Conservation (phyloP, 1,140 invertebrate genomes). For the Cydia splendana region DNA sequence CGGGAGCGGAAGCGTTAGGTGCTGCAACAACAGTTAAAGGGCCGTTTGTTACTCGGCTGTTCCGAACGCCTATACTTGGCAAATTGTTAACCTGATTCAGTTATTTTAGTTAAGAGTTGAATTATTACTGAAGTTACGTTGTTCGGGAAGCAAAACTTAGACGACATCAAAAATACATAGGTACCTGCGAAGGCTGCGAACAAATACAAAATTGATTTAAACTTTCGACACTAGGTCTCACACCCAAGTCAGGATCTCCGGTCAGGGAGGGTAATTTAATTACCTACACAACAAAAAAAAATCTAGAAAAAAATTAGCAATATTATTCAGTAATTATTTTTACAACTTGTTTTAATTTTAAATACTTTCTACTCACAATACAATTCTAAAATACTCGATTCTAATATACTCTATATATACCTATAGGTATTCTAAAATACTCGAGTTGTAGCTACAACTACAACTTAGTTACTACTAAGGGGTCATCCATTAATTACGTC, state of each 20-base stretch:
- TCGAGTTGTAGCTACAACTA: too few species aligned
- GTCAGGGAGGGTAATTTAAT: not conserved
- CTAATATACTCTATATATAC: too few species aligned
- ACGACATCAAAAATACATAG: not conserved
- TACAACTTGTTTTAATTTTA: too few species aligned
- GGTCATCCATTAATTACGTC: too few species aligned
- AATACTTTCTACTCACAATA: too few species aligned
- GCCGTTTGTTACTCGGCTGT: constrained; percentile 56
- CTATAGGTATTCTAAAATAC: too few species aligned
- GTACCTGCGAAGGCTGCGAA: too few species aligned
- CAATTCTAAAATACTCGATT: too few species aligned
- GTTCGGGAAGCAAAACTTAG: not conserved
- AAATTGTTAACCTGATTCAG: constrained; percentile 26
- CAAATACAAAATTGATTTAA: not conserved
- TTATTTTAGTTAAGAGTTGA: not conserved
- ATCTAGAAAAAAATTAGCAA: too few species aligned
- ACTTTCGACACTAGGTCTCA: not conserved
- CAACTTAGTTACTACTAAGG: too few species aligned
- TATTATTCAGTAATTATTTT: too few species aligned
- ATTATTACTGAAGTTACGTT: not conserved
- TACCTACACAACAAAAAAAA: too few species aligned
- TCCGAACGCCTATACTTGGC: constrained; percentile 38
- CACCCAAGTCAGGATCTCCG: not conserved
- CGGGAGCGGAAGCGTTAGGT: constrained; percentile 68
- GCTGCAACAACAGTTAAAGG: constrained; percentile 67